These are phyloP conservation scores for Melanostoma scalare DNA, from an alignment of 2,888 invertebrate genomes.

Conservation along the genomic window DNA sequence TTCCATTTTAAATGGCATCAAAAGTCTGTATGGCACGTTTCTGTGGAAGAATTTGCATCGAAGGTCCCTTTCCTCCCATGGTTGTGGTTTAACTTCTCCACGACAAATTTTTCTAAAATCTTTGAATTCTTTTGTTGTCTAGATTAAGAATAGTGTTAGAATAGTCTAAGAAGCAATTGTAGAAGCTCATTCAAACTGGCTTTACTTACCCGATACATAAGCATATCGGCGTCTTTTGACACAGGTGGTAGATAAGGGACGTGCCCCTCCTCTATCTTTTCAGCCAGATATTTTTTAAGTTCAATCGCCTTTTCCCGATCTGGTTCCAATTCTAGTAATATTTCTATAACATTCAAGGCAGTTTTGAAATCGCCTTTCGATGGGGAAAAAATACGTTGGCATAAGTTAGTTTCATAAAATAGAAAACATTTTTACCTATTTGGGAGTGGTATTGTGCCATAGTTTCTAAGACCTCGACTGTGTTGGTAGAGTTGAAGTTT, in stretches of 20 bases:
- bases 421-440: constrained; percentile 74
- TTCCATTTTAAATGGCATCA: constrained; percentile 83
- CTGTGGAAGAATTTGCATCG: constrained; percentile 75
- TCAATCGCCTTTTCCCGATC: constrained; percentile 91
- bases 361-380: constrained; percentile 89
- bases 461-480: constrained; percentile 78
- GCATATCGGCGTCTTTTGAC: constrained; percentile 19
- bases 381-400: too few species aligned
- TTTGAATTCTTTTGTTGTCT: constrained; percentile 75
- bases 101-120: constrained; percentile 82
- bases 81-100: constrained; percentile 70
- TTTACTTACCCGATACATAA: too few species aligned
- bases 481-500: constrained; percentile 73
- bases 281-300: constrained; percentile 93
- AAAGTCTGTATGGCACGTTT: constrained; percentile 70
- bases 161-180: background rate
- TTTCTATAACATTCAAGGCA: constrained; percentile 93
- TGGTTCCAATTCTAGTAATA: constrained; percentile 89
- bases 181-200: background rate
- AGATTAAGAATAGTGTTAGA: background rate
- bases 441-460: constrained; percentile 77
- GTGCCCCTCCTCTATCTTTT: constrained; percentile 84
- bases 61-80: constrained; percentile 71
- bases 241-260: too few species aligned
- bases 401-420: too few species aligned